Evolutionary conservation across 2,113 vertebrate genomes (phyloP), one percentile per base, ranked within the genome.

Genomic region (Sceloporus undulatus): DNA sequence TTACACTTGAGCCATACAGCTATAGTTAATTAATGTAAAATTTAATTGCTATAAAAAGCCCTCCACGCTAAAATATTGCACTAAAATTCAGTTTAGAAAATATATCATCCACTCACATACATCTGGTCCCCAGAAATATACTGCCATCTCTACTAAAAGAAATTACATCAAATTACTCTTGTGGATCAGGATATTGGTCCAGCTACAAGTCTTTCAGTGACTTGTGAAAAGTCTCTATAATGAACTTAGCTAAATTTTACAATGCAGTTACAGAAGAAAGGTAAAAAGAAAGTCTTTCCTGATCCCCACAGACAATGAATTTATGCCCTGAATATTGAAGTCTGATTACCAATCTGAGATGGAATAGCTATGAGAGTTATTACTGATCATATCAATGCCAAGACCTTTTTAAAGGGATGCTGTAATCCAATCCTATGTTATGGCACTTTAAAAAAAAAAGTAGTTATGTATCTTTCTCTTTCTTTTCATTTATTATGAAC

Each of bases 21-120:
- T 14, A 48, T 89, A 92, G 85, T 84, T 90, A 89, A 91, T 73
- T 73, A 87, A 91, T 94, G 79, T 82, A 85, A 92, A 89, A 79
- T 89, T 86, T 91, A 91, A 92, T 75, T 89, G 90, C 90, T 91
- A 76, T 87, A 94, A 93, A 94, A 77, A 91, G 82, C 48, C 34
- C 84, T 88, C 29, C 1, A 87, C 82, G 82, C 66, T 93, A 85
- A 88, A 92, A 87, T 85, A 68, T 88, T 90, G 82, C 56, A 87
- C 85, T 38, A 23, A 88, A 91, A 56, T 92, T 76, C 54, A 90
- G 88, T 66, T 85, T 3, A 27, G 54, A 52, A 89, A 65, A 25
- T 74, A 76, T 11, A 91, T 90, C 81, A 18, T 40, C 23, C 48
- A 75, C 78, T 82, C 29, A 83, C 54, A 83, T 83, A 82, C 48